Base-by-base conservation (phyloP, 2,888 invertebrate genomes). In the Diarsia mendica region DNA sequence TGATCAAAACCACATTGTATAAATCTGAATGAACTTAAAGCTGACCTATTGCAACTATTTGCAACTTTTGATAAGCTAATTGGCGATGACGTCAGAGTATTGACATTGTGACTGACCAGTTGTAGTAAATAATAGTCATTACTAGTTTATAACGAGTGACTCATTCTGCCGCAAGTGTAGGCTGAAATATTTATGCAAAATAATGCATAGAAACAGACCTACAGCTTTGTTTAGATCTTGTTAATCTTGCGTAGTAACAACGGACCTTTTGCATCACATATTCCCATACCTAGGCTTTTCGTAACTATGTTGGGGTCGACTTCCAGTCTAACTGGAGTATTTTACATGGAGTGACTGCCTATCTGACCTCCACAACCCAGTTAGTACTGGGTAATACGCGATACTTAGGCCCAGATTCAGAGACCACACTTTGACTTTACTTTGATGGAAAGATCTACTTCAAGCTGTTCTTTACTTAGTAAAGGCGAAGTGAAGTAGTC, bases 41-140 rank as follows among this genome's bases (percentile, higher is more conserved):
- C 58, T 67, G 58, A 63, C 66, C 48, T 63, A 63, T 67, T 68
- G 58, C 28, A 65, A 20, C 60, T 68, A 65, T 71, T 67, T 68
- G 58, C 28, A 65, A 20, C 60, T 68, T 67, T 71, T 58, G 55
- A 63, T 65, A 77, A 77, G 10, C 2, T 33, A 18, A 70, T 23
- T 67, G n/a, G 20, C 44, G 3, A 18, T 80, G 58, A 69, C 67
- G 58, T 83, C 67, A 83, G 23, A 18, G 10, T 28, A n/a, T 18
- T 65, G 64, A 72, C 83, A 49, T 67, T 82, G 48, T 46, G 28
- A 46, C 0, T 60, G 67, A 51, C n/a, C 39, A 83, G 48, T 58
- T 11, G 23, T 53, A 49, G 84, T 65, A 79, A 79, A 83, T 83
- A 72, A 79, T 48, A 73, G 28, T 39, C 53, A n/a, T 81, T 75